Evolutionary conservation across 2,888 invertebrate species (phyloP).

Genomic region (Erebia epiphron): DNA sequence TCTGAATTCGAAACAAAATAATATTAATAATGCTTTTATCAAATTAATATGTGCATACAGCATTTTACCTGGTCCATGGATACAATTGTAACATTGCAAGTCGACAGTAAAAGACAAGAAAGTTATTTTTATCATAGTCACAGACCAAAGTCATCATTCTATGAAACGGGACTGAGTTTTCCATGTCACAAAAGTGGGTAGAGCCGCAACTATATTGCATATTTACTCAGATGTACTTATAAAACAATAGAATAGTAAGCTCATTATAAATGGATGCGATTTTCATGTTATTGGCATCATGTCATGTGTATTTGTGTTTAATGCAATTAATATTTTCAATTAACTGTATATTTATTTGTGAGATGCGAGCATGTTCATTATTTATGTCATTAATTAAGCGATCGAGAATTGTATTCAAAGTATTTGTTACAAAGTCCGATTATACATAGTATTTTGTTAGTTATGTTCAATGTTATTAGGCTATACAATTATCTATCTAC

Average conservation of each 20-base stretch:
- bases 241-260: neutral
- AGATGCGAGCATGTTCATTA: neutral
- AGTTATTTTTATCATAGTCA: neutral
- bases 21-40: too few species aligned
- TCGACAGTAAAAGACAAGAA: neutral
- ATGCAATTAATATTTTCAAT: slow-evolving; percentile 13
- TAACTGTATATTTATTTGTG: slow-evolving; percentile 15
- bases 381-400: slow-evolving; percentile 1
- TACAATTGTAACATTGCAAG: neutral
- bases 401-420: neutral
- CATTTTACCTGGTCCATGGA: too few species aligned
- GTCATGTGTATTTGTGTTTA: neutral
- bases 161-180: neutral
- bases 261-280: neutral
- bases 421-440: neutral
- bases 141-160: neutral
- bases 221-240: neutral
- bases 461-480: too few species aligned
- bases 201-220: too few species aligned
- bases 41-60: too few species aligned
- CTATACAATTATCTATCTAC: too few species aligned
- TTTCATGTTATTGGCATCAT: neutral
- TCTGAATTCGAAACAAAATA: too few species aligned
- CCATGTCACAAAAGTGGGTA: too few species aligned
- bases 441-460: too few species aligned